Percentiles rank a stretch among this genome's conserved stretches.
phyloP scores from a whole-genome alignment of 2,888 invertebrate species.

The Nycteola revayana region DNA sequence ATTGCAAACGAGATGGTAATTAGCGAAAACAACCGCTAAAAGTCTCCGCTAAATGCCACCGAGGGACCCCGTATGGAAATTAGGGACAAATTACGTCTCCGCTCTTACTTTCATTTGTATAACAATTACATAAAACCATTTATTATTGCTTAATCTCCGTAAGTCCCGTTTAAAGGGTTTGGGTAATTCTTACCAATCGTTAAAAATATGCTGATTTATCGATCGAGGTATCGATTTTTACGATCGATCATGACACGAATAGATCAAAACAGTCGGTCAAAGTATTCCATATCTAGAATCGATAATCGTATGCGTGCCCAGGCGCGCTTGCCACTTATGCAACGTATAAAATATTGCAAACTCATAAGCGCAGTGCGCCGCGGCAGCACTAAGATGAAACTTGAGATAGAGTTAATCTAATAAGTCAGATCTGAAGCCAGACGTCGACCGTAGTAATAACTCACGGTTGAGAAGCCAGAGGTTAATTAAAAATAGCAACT shows the following conservation, averaged over 20 bases:
- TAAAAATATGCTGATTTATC: conserved; percentile 26
- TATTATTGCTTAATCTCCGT: conserved; percentile 66
- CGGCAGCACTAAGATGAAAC: conserved; percentile 63
- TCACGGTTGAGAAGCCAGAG: conserved; percentile 74
- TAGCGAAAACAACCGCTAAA: conserved; percentile 74
- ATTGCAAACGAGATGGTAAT: conserved; percentile 81
- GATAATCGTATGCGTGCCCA: conserved; percentile 63
- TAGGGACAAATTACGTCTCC: conserved; percentile 76
- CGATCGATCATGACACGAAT: conserved; percentile 51
- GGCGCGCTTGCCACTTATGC: conserved; percentile 58
- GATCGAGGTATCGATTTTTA: conserved; percentile 33
- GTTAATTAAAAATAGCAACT: conserved; percentile 82
- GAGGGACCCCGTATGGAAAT: conserved; percentile 72
- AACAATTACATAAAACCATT: conserved; percentile 63
- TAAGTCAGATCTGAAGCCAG: conserved; percentile 77
- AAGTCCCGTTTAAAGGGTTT: conserved; percentile 49
- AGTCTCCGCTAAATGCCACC: conserved; percentile 65
- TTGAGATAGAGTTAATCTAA: conserved; percentile 78
- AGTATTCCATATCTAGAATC: conserved; percentile 54
- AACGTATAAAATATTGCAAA: conserved; percentile 75
- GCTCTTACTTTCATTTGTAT: conserved; percentile 72
- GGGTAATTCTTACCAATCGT: conserved; percentile 45
- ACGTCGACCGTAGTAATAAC: conserved; percentile 73
- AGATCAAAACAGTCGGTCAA: conserved; percentile 59
- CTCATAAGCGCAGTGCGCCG: conserved; percentile 58